Evolutionary conservation across 2,797 vertebrate species (phyloP).

Genomic region (Passerculus sandwichensis): DNA sequence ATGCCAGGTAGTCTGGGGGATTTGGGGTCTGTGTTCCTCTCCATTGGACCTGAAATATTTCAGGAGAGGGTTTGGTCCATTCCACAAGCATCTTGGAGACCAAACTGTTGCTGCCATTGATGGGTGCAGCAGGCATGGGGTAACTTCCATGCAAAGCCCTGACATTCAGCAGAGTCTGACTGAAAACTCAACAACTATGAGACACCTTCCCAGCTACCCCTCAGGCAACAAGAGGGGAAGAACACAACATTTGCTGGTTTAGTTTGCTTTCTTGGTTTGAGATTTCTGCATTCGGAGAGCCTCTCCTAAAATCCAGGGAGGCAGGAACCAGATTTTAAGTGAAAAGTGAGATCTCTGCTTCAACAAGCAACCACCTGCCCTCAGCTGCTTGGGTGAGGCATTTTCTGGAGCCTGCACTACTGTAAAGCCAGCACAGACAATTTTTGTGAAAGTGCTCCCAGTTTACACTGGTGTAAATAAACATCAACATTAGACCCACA

Average conservation of each 20-base stretch:
- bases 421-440: background rate
- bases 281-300: background rate
- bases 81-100: background rate
- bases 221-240: background rate
- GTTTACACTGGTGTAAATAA: background rate
- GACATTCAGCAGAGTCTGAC: background rate
- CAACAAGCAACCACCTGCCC: background rate
- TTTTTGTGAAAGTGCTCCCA: background rate
- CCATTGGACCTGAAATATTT: background rate
- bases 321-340: background rate
- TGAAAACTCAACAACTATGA: background rate
- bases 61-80: background rate
- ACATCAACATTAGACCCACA: background rate
- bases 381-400: background rate
- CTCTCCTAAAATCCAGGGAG: background rate
- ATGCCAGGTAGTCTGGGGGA: background rate
- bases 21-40: background rate
- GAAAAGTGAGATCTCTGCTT: background rate
- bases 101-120: background rate
- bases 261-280: background rate
- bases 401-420: background rate
- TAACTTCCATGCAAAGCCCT: background rate
- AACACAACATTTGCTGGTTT: background rate
- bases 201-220: background rate
- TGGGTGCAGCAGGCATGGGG: background rate